Conservation (phyloP, 2,113 vertebrate genomes). For the Pollachius pollachius region DNA sequence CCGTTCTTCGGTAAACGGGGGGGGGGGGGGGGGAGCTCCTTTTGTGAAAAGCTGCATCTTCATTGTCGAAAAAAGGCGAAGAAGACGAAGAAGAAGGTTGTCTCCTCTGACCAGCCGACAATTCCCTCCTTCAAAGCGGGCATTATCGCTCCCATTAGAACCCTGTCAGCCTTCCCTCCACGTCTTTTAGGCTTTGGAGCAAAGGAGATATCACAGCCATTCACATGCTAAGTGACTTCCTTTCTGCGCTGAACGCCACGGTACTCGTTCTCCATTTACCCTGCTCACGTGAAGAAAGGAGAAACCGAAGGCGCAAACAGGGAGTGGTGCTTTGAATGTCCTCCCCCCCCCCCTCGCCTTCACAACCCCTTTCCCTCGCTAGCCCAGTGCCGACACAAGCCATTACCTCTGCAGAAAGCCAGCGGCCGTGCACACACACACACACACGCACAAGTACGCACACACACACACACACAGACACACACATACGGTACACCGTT, state of each 20-base stretch:
- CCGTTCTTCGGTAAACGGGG: too few relatives aligned
- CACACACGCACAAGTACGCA: too few relatives aligned
- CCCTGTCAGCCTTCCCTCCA: constrained; percentile 61
- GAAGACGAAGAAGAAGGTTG: too few relatives aligned
- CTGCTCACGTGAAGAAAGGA: constrained; percentile 20
- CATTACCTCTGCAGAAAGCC: constrained; percentile 54
- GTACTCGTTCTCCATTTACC: constrained; percentile 53
- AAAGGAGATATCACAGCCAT: constrained; percentile 64
- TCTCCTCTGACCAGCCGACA: constrained; percentile 47
- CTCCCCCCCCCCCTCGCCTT: constrained; percentile 18
- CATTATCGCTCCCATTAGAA: constrained; percentile 76
- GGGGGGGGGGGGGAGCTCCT: too few relatives aligned
- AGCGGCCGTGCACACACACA: constrained; percentile 3
- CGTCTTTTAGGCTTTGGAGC: constrained; percentile 49
- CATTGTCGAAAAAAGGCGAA: too few relatives aligned
- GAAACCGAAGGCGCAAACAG: not conserved
- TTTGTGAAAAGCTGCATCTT: not conserved
- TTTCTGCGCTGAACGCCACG: constrained; percentile 64
- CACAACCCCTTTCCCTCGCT: constrained; percentile 41
- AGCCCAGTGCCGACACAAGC: constrained; percentile 41
- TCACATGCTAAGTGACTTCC: constrained; percentile 75
- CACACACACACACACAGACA: not conserved
- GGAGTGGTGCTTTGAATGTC: constrained; percentile 50
- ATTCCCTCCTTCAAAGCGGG: constrained; percentile 64
- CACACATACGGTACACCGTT: constrained; percentile 38